Percentiles rank a stretch among this genome's conserved stretches.
Conservation (phyloP, 2,113 vertebrate species). For the Cavia aperea region DNA sequence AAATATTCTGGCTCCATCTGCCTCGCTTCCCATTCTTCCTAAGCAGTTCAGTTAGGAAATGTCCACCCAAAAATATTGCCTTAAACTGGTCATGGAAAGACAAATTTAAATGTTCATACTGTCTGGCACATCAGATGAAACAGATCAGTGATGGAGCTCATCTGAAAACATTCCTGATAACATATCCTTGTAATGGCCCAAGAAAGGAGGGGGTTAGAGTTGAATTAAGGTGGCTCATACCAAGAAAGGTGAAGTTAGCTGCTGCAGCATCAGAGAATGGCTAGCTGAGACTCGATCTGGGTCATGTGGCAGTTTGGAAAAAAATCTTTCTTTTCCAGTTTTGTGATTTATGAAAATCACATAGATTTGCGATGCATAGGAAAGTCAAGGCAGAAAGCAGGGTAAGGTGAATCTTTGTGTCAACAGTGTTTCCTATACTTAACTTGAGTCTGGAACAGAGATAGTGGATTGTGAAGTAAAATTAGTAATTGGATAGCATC, state of each 20-base stretch:
- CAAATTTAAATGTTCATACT: slow-evolving; percentile 20
- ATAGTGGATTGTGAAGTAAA: neutral
- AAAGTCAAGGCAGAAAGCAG: neutral
- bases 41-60: slow-evolving; percentile 47
- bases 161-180: slow-evolving; percentile 23
- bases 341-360: neutral
- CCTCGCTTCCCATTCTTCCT: neutral
- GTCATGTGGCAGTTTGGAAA: slow-evolving; percentile 10
- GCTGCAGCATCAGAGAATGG: neutral
- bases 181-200: slow-evolving; percentile 10
- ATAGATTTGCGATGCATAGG: neutral
- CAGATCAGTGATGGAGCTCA: slow-evolving; percentile 38
- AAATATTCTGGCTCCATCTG: slow-evolving; percentile 19
- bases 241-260: slow-evolving; percentile 12
- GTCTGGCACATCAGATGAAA: neutral
- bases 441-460: neutral
- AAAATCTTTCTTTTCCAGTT: slow-evolving; percentile 25
- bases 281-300: slow-evolving; percentile 7
- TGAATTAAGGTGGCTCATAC: neutral
- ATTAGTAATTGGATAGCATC: neutral
- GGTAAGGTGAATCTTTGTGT: neutral
- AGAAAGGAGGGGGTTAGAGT: neutral
- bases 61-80: slow-evolving; percentile 33
- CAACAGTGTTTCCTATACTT: neutral
- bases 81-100: slow-evolving; percentile 34